Conservation (phyloP, 2,888 invertebrate species). For the Elegia similella region DNA sequence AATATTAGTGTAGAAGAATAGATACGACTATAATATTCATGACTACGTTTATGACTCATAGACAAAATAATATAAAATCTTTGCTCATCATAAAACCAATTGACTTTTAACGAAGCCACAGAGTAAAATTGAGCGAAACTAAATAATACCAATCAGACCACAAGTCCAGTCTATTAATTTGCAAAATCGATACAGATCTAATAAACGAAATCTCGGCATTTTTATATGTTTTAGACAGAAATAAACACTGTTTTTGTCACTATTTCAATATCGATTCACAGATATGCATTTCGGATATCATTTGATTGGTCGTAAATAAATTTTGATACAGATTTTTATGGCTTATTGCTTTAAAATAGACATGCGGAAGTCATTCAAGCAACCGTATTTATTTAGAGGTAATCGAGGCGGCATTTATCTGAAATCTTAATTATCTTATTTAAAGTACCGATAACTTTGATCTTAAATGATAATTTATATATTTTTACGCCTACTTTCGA, state of each 20-base stretch:
- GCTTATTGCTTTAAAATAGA: conserved; percentile 4
- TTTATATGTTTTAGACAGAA: not conserved
- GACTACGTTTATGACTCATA: not conserved
- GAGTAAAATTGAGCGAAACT: too few species aligned
- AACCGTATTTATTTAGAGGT: conserved; percentile 2
- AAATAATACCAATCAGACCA: not conserved
- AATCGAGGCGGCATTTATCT: not conserved
- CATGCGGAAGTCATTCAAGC: conserved; percentile 14
- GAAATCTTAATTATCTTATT: conserved; percentile 8
- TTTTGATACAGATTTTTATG: conserved; percentile 4
- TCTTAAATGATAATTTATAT: not conserved
- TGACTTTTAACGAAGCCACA: too few species aligned
- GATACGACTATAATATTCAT: too few species aligned
- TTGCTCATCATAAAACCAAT: not conserved
- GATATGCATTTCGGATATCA: not conserved
- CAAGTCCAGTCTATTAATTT: not conserved
- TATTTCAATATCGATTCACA: not conserved
- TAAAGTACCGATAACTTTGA: not conserved
- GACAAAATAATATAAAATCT: not conserved
- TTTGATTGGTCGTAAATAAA: conserved; percentile 5
- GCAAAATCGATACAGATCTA: not conserved
- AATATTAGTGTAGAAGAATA: too few species aligned
- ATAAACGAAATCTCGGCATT: not conserved
- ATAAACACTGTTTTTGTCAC: conserved; percentile 1
- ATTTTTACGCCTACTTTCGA: not conserved